Conservation (phyloP, 2,797 vertebrate genomes). For the Chiroxiphia lanceolata region DNA sequence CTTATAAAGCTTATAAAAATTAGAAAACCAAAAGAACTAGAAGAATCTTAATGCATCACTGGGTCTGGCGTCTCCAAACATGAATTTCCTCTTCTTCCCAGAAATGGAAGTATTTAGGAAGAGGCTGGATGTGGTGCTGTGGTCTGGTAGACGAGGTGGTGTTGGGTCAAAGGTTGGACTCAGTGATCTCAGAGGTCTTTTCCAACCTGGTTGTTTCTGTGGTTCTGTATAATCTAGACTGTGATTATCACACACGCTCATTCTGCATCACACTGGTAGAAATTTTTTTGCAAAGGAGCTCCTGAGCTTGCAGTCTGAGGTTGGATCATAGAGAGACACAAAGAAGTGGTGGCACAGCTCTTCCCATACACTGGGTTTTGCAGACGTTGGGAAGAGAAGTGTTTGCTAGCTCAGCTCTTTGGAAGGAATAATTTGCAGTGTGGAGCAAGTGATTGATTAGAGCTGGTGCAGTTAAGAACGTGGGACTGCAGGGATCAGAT, state of each 20-base stretch:
- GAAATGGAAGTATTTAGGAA: too few species aligned
- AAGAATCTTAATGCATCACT: too few species aligned
- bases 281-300: background rate
- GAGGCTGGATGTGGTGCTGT: too few species aligned
- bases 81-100: background rate
- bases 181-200: too few species aligned
- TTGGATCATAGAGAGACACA: background rate
- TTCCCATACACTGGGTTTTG: rapidly evolving
- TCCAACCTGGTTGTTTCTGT: too few species aligned
- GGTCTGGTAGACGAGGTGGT: too few species aligned
- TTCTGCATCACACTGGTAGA: background rate
- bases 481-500: background rate
- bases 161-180: too few species aligned
- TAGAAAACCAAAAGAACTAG: too few species aligned
- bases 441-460: background rate
- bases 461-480: background rate
- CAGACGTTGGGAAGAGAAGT: background rate
- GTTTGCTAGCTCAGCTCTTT: background rate
- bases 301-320: background rate
- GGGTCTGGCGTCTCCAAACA: background rate
- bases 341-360: background rate
- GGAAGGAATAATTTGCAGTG: background rate
- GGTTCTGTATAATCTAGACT: too few species aligned
- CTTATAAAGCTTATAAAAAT: too few species aligned
- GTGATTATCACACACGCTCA: background rate